Conservation (phyloP, 2,888 invertebrate species). For the Ennomos fuscantarius region DNA sequence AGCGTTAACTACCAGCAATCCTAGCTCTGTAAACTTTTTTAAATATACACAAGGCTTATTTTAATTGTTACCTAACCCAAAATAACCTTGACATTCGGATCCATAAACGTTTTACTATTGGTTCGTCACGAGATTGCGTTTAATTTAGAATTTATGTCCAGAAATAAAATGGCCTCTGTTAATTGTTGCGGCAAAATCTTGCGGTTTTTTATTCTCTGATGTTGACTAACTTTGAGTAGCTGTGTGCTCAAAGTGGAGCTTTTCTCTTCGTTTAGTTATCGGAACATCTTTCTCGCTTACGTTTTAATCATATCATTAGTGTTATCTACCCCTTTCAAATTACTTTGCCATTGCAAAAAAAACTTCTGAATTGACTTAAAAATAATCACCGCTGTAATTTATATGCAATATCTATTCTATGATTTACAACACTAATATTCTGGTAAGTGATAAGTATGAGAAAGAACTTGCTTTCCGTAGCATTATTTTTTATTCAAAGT, state of each 20-base stretch:
- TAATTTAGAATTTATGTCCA: slow-evolving; percentile 9
- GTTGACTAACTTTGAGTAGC: slow-evolving; percentile 15
- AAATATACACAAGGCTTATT: neutral
- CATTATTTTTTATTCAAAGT: slow-evolving; percentile 20
- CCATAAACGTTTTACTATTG: slow-evolving; percentile 30
- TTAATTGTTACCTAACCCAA: slow-evolving; percentile 5
- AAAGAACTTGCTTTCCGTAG: slow-evolving; percentile 2
- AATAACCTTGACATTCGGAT: slow-evolving; percentile 41
- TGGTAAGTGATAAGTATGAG: slow-evolving; percentile 13
- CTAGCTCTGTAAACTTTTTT: neutral
- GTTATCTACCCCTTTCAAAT: no score
- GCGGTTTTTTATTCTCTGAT: slow-evolving; percentile 11
- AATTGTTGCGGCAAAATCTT: slow-evolving; percentile 17
- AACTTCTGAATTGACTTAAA: no score
- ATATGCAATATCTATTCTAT: slow-evolving; percentile 27
- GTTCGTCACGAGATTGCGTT: neutral
- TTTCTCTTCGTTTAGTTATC: slow-evolving; percentile 8
- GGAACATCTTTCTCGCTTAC: neutral
- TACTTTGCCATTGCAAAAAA: no score
- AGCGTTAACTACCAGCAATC: neutral
- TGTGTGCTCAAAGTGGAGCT: slow-evolving; percentile 14
- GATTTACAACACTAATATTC: slow-evolving; percentile 22
- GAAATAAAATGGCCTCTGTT: slow-evolving; percentile 19
- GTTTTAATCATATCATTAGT: no score
- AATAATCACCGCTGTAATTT: slow-evolving; percentile 14